Conservation (phyloP, 2,888 invertebrate genomes). For the Dolichomitus sp. region DNA sequence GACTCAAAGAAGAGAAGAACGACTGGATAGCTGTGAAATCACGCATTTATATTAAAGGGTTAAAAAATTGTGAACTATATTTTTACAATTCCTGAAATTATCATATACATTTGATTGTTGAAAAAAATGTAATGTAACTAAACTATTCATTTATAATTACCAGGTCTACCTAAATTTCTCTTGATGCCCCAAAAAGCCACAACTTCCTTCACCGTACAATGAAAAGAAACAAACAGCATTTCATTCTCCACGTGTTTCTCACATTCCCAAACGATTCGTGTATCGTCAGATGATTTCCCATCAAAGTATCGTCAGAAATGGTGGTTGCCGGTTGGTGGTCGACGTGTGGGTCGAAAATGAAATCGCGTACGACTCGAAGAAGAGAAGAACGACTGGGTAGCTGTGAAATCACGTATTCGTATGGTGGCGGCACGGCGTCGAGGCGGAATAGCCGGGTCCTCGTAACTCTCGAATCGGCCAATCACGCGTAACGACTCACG, state of each 20-base stretch:
- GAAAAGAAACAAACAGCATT: background rate
- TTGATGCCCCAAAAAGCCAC: no score
- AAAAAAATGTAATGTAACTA: no score
- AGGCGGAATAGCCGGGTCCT: slow-evolving; percentile 62
- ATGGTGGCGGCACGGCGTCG: slow-evolving; percentile 51
- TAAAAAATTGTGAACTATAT: no score
- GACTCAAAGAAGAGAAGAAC: slow-evolving; percentile 12
- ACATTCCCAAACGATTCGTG: slow-evolving; percentile 15
- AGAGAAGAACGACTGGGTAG: slow-evolving; percentile 41
- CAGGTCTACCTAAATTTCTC: no score
- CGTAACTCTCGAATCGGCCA: slow-evolving; percentile 70
- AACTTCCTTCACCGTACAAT: background rate
- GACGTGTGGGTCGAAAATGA: slow-evolving; percentile 65
- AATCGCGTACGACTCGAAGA: slow-evolving; percentile 43
- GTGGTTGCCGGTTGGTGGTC: background rate
- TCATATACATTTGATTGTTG: no score
- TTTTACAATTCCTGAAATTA: no score
- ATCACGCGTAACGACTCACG: slow-evolving; percentile 71
- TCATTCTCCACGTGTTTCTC: background rate
- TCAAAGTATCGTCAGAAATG: slow-evolving; percentile 8
- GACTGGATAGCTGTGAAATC: slow-evolving; percentile 50
- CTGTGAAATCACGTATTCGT: slow-evolving; percentile 56
- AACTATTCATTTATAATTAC: no score
- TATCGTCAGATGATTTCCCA: slow-evolving; percentile 9
- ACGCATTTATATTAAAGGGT: background rate